phyloP scores from a whole-genome alignment of 2,113 vertebrate genomes.

The Buteo buteo region DNA sequence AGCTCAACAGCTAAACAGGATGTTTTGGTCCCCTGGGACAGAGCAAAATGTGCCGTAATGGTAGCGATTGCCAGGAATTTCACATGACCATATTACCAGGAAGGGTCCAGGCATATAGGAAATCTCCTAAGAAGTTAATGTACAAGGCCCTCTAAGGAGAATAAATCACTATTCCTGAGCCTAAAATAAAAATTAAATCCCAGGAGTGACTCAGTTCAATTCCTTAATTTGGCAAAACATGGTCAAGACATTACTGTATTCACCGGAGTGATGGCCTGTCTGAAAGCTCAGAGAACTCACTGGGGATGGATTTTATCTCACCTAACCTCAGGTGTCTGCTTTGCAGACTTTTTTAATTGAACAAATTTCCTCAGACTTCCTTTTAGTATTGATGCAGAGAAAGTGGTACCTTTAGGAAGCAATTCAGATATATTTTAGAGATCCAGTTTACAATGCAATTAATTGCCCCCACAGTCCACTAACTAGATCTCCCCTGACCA shows the following conservation, averaged over 20 bases:
- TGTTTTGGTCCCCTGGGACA: background rate
- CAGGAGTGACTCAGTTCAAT: background rate
- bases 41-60: background rate
- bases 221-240: background rate
- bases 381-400: background rate
- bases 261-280: background rate
- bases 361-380: background rate
- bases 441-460: background rate
- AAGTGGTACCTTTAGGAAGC: background rate
- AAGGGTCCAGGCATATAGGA: background rate
- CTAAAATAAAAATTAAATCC: background rate
- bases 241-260: background rate
- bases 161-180: background rate
- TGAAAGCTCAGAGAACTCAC: background rate
- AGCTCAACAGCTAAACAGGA: background rate
- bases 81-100: background rate
- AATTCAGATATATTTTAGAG: background rate
- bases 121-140: background rate
- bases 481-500: background rate
- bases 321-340: background rate
- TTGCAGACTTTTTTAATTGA: background rate
- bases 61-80: background rate
- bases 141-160: background rate
- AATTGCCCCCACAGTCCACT: background rate
- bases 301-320: background rate